phyloP scores from a whole-genome alignment of 2,888 invertebrate genomes.

The Xanthostigma xanthostigma region DNA sequence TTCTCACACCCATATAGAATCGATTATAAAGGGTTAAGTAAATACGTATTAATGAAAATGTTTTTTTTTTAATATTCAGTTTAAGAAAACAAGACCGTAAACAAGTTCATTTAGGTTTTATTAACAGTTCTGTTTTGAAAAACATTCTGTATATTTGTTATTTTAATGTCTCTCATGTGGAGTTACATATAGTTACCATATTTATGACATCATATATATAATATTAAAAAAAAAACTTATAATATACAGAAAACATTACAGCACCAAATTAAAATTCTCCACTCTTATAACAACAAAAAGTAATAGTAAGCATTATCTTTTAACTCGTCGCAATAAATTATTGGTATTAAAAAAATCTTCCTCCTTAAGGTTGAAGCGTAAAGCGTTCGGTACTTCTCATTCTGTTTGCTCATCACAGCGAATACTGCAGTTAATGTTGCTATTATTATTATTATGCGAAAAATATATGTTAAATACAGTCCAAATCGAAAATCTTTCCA shows the following conservation, averaged over 20 bases:
- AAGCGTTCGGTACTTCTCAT: neutral
- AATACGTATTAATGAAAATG: too few species aligned
- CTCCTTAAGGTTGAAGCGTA: neutral
- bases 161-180: too few species aligned
- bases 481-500: neutral
- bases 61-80: too few species aligned
- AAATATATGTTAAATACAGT: neutral
- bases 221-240: too few species aligned
- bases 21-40: too few species aligned
- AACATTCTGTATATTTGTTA: too few species aligned
- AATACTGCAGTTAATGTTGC: neutral
- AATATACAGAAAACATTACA: neutral
- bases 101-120: too few species aligned
- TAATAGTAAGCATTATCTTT: neutral
- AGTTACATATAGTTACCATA: too few species aligned
- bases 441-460: constrained; percentile 1
- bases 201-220: too few species aligned
- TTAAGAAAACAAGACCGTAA: too few species aligned
- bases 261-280: neutral
- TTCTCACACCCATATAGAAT: too few species aligned
- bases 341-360: neutral
- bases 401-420: neutral
- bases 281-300: neutral
- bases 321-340: neutral
- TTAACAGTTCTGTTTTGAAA: too few species aligned